Conservation (phyloP, 1,140 invertebrate species). For the Proctacanthus coquilletti region DNA sequence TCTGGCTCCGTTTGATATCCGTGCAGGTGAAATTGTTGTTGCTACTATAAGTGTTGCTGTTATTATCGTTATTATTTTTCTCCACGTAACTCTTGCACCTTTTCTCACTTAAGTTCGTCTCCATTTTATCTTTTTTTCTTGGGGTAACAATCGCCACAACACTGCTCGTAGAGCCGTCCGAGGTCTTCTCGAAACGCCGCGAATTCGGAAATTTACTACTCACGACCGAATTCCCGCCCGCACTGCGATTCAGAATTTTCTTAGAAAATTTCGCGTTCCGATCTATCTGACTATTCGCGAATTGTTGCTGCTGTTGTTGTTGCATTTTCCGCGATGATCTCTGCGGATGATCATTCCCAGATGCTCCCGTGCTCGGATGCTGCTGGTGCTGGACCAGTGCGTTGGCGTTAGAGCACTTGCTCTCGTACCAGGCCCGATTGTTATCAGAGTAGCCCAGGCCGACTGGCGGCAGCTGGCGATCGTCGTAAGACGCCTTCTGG, state of each 20-base stretch:
- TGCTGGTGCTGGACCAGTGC: background rate
- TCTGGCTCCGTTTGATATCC: no score
- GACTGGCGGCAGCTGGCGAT: slow-evolving; percentile 6
- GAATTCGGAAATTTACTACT: background rate
- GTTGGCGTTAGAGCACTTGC: background rate
- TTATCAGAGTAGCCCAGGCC: background rate
- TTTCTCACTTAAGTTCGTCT: background rate
- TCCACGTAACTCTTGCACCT: background rate
- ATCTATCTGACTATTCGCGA: background rate
- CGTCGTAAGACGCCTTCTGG: slow-evolving; percentile 8
- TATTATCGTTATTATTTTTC: slow-evolving; percentile 2
- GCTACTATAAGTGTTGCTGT: no score
- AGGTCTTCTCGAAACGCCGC: background rate
- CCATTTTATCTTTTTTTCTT: slow-evolving; percentile 6
- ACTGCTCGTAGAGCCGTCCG: background rate
- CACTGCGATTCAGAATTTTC: background rate
- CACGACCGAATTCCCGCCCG: background rate
- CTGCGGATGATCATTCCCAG: slow-evolving; percentile 1
- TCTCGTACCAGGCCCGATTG: background rate
- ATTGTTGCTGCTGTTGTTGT: background rate
- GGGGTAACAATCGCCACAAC: slow-evolving; percentile 6
- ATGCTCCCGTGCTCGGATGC: slow-evolving; percentile 1
- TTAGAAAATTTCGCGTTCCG: background rate
- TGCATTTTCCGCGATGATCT: background rate
- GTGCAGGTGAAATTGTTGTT: no score